phyloP scores from a whole-genome alignment of 2,888 invertebrate genomes.

The Pandemis cinnamomeana region DNA sequence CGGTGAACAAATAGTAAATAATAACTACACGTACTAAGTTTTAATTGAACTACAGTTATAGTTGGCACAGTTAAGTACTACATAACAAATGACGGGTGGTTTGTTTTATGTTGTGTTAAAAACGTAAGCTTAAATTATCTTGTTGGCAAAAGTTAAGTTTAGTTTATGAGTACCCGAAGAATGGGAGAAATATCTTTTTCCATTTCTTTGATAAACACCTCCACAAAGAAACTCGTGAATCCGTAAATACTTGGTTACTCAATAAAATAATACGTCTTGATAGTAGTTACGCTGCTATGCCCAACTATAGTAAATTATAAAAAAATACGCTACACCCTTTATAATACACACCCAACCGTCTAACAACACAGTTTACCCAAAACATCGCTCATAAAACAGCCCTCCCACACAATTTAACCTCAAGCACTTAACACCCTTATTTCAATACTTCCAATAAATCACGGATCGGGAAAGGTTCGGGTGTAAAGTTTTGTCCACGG shows the following conservation, averaged over 20 bases:
- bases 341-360: neutral
- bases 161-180: neutral
- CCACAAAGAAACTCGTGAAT: neutral
- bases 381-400: constrained; percentile 27
- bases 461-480: constrained; percentile 56
- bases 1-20: neutral
- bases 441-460: constrained; percentile 46
- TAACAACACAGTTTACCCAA: neutral
- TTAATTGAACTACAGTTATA: neutral
- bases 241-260: neutral
- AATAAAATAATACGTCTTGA: no score
- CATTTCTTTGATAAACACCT: neutral
- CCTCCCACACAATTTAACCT: constrained; percentile 40
- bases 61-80: neutral
- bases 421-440: constrained; percentile 40
- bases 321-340: neutral
- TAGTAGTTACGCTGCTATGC: no score
- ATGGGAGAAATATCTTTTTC: neutral
- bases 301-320: neutral
- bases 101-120: neutral
- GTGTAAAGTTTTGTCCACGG: constrained; percentile 67
- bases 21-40: constrained; percentile 1
- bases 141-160: neutral
- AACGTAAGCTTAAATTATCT: neutral
- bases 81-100: neutral